phyloP scores from a whole-genome alignment of 2,888 invertebrate species.

The Ganaspis brasiliensis region DNA sequence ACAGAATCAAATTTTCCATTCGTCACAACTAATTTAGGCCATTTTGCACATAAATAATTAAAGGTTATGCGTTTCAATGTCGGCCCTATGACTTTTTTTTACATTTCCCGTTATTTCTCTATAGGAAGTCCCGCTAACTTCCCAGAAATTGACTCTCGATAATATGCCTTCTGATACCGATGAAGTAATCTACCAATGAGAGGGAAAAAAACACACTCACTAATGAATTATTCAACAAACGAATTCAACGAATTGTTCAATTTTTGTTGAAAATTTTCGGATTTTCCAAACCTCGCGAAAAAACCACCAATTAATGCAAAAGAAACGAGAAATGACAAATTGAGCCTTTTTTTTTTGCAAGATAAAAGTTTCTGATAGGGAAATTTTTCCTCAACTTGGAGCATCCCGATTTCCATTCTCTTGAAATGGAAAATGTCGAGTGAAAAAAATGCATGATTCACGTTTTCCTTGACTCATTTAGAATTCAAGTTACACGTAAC shows the following conservation, averaged over 20 bases:
- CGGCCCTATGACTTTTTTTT: constrained; percentile 27
- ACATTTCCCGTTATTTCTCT: constrained; percentile 50
- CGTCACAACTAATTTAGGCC: background rate
- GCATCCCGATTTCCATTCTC: background rate
- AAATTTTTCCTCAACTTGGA: too few relatives aligned
- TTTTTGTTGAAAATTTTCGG: too few relatives aligned
- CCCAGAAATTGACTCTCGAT: constrained; percentile 73
- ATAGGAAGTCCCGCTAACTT: constrained; percentile 74
- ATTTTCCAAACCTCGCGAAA: too few relatives aligned
- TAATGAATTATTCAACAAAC: constrained; percentile 49
- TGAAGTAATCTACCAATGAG: constrained; percentile 46
- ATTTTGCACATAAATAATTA: constrained; percentile 10
- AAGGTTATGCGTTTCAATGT: constrained; percentile 27
- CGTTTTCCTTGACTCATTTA: background rate
- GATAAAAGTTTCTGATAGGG: too few relatives aligned
- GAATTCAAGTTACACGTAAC: constrained; percentile 22
- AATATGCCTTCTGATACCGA: constrained; percentile 57
- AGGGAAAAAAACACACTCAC: constrained; percentile 46
- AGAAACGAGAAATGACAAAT: too few relatives aligned
- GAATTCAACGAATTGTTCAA: constrained; percentile 1
- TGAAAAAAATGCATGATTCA: background rate
- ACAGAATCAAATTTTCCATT: too few relatives aligned
- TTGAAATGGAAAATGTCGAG: background rate
- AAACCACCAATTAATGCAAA: too few relatives aligned
- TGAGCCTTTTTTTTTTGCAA: background rate